Evolutionary conservation across 30 jellyfish, hydroid and myxozoan genomes (phyloP).

Genomic region (Pelagia noctiluca): DNA sequence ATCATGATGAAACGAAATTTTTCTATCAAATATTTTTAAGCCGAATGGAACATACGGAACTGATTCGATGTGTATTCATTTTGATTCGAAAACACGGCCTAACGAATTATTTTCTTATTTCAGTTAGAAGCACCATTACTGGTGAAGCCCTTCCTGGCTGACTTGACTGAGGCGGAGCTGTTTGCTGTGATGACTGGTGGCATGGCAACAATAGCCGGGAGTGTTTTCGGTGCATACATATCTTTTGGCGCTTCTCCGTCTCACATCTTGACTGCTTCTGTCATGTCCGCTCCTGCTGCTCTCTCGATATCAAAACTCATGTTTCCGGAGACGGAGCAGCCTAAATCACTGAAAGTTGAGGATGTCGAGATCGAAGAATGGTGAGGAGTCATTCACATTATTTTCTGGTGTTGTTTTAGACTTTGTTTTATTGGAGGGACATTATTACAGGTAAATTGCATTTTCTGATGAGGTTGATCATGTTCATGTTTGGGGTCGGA

Average conservation of each 20-base stretch:
- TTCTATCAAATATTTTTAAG: no score
- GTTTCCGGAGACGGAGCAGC: constrained; percentile 28
- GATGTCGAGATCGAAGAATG: not conserved
- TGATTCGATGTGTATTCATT: not conserved
- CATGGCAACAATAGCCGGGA: constrained; percentile 44
- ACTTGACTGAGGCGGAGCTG: constrained; percentile 39
- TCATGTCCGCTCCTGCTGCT: constrained; percentile 56
- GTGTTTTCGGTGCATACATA: constrained; percentile 36
- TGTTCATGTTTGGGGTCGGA: no score
- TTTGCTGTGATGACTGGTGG: constrained; percentile 45
- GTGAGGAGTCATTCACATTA: no score
- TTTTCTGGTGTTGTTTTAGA: not conserved
- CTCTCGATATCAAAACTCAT: constrained; percentile 34
- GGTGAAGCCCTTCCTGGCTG: constrained; percentile 18
- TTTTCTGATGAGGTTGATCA: no score
- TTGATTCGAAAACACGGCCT: not conserved
- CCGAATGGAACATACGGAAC: no score
- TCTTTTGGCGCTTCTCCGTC: constrained; percentile 35
- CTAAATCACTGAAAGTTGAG: not conserved
- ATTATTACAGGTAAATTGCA: no score
- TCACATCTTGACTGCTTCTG: constrained; percentile 36
- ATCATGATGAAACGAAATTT: no score
- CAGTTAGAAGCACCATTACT: constrained; percentile 29
- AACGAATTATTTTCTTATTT: not conserved
- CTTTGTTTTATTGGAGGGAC: no score